Evolutionary conservation across 2,888 invertebrate species (phyloP), one percentile per base, ranked within the genome.

Genomic region (Rutpela maculata): DNA sequence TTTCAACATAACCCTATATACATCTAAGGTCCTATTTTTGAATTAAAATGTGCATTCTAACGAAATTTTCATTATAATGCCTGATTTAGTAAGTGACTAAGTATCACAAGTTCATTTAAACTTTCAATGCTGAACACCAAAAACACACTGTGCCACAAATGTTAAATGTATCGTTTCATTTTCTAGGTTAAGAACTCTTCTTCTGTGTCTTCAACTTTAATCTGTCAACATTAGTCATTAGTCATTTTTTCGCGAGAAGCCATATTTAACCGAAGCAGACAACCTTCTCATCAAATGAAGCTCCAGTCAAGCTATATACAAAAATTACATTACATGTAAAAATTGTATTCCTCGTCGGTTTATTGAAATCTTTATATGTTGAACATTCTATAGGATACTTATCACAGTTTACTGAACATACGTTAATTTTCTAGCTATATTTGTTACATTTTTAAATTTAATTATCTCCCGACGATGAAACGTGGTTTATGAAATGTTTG

Each of bases 1-100:
- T 65, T 57, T 69, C 57, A 75, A 65, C 75, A 75, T 75, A 38
- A 65, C 74, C 62, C 55, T 10, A 50, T n/a, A 6, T 59, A 43
- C 15, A 1, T 6, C 4, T 18, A 26, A 57, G 11, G n/a, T n/a
- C n/a, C 6, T 50, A 50, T n/a, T 50, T n/a, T 6, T n/a, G n/a
- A 15, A 15, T 50, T 50, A n/a, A 43, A 50, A 6, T 50, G 6
- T 50, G 50, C 15, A n/a, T 5, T n/a, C 15, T 11, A 15, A 50
- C 12, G 6, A n/a, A 50, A 50, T 50, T 50, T 50, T 50, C 50
- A 50, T 50, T 50, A 50, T 50, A n/a, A n/a, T 5, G n/a, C 50
- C 50, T 50, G 12, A n/a, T 12, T 43, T 12, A 50, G 15, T 15
- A 50, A 50, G 12, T 50, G n/a, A 50, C n/a, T 50, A 50, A 6